Percentiles rank a stretch among this genome's conserved stretches.
phyloP scores from a whole-genome alignment of 1,140 invertebrate species.

The Magallana gigas region DNA sequence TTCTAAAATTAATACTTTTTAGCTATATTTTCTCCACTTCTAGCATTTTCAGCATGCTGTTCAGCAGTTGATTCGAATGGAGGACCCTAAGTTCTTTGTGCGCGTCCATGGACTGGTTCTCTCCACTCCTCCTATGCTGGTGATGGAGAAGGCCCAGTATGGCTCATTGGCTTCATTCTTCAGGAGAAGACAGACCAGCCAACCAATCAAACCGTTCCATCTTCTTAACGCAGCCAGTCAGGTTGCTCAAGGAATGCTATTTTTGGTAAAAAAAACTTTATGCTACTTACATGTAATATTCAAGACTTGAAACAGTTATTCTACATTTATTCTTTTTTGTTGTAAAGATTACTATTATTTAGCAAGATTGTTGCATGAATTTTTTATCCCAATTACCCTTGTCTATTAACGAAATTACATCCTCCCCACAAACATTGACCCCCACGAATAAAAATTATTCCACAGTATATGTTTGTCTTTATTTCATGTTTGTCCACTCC shows the following conservation, averaged over 20 bases:
- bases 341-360: too few species aligned
- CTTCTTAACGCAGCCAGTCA: constrained; percentile 47
- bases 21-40: not conserved
- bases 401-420: too few species aligned
- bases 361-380: too few species aligned
- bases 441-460: too few species aligned
- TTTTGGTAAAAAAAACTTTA: constrained; percentile 26
- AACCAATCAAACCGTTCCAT: constrained; percentile 47
- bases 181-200: not conserved
- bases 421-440: too few species aligned
- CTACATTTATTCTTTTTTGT: too few species aligned
- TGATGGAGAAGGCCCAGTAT: constrained; percentile 51
- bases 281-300: too few species aligned
- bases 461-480: too few species aligned
- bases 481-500: too few species aligned
- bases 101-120: constrained; percentile 42
- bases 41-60: constrained; percentile 47
- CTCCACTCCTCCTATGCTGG: constrained; percentile 41
- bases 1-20: too few species aligned
- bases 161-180: constrained; percentile 53
- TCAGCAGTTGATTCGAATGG: constrained; percentile 14
- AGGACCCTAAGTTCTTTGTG: constrained; percentile 46
- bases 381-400: too few species aligned
- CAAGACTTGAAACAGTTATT: too few species aligned
- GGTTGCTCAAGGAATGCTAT: constrained; percentile 48